phyloP scores from a whole-genome alignment of 30 jellyfish, hydroid and myxozoan genomes.

The Aurelia aurita region DNA sequence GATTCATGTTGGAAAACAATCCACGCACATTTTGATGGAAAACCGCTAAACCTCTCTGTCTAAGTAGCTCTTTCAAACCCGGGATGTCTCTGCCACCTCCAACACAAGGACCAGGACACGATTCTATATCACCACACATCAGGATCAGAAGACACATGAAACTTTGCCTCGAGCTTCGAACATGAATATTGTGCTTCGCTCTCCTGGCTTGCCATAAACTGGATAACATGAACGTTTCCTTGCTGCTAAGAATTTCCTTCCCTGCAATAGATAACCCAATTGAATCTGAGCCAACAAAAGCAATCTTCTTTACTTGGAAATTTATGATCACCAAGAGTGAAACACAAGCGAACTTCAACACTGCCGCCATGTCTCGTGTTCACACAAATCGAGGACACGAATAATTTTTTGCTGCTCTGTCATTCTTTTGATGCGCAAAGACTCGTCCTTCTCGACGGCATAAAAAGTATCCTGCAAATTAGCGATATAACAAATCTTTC shows the following conservation, averaged over 20 bases:
- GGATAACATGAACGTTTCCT: not conserved
- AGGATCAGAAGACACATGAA: not conserved
- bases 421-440: too few relatives aligned
- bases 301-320: not conserved
- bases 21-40: conserved; percentile 80
- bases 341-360: not conserved
- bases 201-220: not conserved
- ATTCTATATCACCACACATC: not conserved
- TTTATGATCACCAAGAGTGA: not conserved
- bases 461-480: too few relatives aligned
- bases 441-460: too few relatives aligned
- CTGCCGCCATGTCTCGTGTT: not conserved
- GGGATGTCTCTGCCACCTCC: too few relatives aligned
- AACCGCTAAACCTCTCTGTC: conserved; percentile 60
- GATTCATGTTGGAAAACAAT: conserved; percentile 57
- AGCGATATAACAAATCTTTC: too few relatives aligned
- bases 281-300: not conserved
- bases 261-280: conserved; percentile 3
- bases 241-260: not conserved
- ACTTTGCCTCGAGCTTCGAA: conserved; percentile 11
- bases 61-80: too few relatives aligned
- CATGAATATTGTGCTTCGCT: conserved; percentile 3
- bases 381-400: too few relatives aligned
- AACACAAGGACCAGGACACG: too few relatives aligned
- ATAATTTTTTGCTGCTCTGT: too few relatives aligned